Percentiles rank a stretch among this genome's conserved stretches.
These are phyloP conservation scores for Hyperoplus immaculatus DNA, from an alignment of 2,797 vertebrate species.

Conservation along the genomic window DNA sequence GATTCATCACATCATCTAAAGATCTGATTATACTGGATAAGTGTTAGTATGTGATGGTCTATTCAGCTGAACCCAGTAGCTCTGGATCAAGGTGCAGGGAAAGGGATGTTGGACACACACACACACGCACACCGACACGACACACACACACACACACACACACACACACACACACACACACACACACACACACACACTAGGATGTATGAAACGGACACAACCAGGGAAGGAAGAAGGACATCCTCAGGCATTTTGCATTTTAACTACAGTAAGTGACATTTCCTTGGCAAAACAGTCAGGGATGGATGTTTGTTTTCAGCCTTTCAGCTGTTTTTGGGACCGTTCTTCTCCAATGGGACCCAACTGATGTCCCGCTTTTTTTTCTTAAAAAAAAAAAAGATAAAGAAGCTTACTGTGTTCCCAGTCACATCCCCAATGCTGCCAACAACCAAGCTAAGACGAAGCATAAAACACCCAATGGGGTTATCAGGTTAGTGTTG, in stretches of 20 bases:
- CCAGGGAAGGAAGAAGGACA: constrained; percentile 72
- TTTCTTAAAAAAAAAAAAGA: not conserved
- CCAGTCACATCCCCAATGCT: constrained; percentile 23
- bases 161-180: constrained; percentile 44
- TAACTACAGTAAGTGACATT: constrained; percentile 76
- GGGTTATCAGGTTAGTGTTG: constrained; percentile 80
- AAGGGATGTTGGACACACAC: constrained; percentile 50
- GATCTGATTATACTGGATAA: constrained; percentile 55
- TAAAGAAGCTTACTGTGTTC: constrained; percentile 47
- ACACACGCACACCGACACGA: constrained; percentile 17
- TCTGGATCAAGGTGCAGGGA: constrained; percentile 66
- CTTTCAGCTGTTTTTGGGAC: constrained; percentile 54
- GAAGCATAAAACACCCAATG: constrained; percentile 29
- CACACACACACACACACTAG: constrained; percentile 67
- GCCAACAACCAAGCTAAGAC: constrained; percentile 26
- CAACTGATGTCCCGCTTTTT: constrained; percentile 41
- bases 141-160: constrained; percentile 44
- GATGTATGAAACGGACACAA: constrained; percentile 73
- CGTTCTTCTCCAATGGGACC: constrained; percentile 40
- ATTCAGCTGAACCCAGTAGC: constrained; percentile 62
- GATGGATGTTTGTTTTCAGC: constrained; percentile 65
- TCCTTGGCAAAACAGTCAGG: constrained; percentile 77
- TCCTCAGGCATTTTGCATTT: constrained; percentile 75
- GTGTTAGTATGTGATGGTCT: constrained; percentile 46
- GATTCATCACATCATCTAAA: constrained; percentile 45